Base-by-base conservation (phyloP, 1,140 invertebrate genomes). In the Dermatophagoides farinae region DNA sequence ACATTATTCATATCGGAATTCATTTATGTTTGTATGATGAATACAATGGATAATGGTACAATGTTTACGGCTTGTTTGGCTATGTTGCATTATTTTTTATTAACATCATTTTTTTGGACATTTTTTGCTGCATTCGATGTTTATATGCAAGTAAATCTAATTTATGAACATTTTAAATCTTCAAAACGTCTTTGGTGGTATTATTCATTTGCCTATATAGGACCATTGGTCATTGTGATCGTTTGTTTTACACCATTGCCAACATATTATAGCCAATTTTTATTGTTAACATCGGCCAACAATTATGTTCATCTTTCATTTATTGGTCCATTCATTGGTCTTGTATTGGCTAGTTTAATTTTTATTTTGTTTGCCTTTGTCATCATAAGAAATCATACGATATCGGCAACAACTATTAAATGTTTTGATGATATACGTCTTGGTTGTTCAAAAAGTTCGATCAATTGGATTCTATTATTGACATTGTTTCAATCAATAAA, bases 101-200 rank as follows among this genome's bases (percentile, higher is more conserved):
- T 97, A 55, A 85, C 86, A 62, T 82, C 90, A 40, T 96, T 97
- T 73, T 82, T 85, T 60, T 98, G 93, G 93, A 95, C 64, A 59
- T 65, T 71, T 57, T 65, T 75, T 71, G 67, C 78, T 84, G 88
- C 88, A 62, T 88, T 92, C 71, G 89, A 95, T 73, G 76, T 95
- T 12, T 93, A 95, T 77, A 82, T 91, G 44, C 90, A 92, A 8
- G 37, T 61, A 12, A 61, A 49, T 37, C 20, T 20, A n/a, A 60
- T 60, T 20, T 60, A 60, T 23, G 58, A 60, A 52, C 52, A 39
- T 55, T 40, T 61, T 41, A 61, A 85, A 76, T 95, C 63, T 84
- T 93, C 65, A 86, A 93, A 74, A 87, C 92, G 60, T 92, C 91
- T 74, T 87, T 72, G 82, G 84, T 91, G 85, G 83, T 79, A 90